A percentile compares a stretch with the other conserved stretches of the same genome.
Evolutionary conservation across 2,888 invertebrate species (phyloP).

Genomic region (Zaprionus obscuricornis): DNA sequence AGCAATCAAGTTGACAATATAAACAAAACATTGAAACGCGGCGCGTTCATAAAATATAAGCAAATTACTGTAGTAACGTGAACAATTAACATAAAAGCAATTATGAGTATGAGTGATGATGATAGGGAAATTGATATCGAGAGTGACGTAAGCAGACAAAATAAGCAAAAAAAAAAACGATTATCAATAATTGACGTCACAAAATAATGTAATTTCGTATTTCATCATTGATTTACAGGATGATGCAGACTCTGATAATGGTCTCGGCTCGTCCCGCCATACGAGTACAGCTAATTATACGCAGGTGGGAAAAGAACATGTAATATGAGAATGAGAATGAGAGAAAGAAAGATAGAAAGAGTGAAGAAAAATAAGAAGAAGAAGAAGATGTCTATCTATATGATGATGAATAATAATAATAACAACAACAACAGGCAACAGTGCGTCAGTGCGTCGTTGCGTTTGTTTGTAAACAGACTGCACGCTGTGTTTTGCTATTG

Average conservation of each 20-base stretch:
- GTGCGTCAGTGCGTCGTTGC: constrained; percentile 11
- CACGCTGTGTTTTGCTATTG: constrained; percentile 15
- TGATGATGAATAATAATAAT: too few species aligned
- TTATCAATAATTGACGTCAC: constrained; percentile 13
- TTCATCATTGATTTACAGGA: too few species aligned
- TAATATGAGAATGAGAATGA: neutral
- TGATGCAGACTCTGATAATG: constrained; percentile 90
- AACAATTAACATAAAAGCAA: neutral
- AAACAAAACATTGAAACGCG: neutral
- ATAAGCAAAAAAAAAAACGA: neutral
- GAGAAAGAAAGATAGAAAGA: too few species aligned
- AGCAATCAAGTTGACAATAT: neutral
- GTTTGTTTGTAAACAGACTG: constrained; percentile 62
- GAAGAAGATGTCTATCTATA: too few species aligned
- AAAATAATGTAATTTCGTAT: constrained; percentile 3
- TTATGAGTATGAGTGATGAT: constrained; percentile 92
- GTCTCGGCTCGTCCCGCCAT: constrained; percentile 86
- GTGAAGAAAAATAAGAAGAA: too few species aligned
- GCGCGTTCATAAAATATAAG: constrained; percentile 15
- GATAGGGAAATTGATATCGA: constrained; percentile 97
- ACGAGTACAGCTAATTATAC: constrained; percentile 89
- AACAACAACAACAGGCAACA: neutral
- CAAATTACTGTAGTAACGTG: neutral
- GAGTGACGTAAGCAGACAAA: constrained; percentile 91
- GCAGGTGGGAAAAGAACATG: constrained; percentile 86